phyloP scores from a whole-genome alignment of 2,888 invertebrate genomes.

The Sminthurides aquaticus region DNA sequence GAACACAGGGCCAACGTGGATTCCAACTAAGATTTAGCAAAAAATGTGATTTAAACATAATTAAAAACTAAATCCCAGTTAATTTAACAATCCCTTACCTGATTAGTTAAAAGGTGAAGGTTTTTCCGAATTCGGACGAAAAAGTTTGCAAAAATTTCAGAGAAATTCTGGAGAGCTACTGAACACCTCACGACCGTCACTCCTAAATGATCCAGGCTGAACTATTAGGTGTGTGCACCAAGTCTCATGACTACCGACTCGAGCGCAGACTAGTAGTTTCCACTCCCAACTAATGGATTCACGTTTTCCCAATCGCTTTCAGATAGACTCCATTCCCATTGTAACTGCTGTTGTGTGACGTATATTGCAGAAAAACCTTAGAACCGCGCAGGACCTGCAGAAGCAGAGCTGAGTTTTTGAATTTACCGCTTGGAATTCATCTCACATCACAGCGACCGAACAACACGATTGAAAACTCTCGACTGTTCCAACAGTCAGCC shows the following conservation, averaged over 20 bases:
- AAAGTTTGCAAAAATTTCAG: slow-evolving; percentile 6
- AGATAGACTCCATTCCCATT: neutral
- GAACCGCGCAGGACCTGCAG: too few species aligned
- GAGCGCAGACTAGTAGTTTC: neutral
- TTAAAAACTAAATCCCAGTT: neutral
- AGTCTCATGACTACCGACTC: neutral
- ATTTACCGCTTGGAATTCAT: too few species aligned
- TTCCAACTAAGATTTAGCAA: neutral
- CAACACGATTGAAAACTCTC: too few species aligned
- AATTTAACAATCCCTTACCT: slow-evolving; percentile 5
- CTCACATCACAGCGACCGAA: too few species aligned
- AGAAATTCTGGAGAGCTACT: slow-evolving; percentile 7
- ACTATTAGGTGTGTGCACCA: neutral
- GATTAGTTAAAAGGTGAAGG: neutral
- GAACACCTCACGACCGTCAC: slow-evolving; percentile 17
- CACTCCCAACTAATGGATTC: neutral
- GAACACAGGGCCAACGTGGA: neutral
- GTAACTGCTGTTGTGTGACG: too few species aligned
- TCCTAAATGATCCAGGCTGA: slow-evolving; percentile 7
- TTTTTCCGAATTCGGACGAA: slow-evolving; percentile 4
- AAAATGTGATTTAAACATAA: neutral
- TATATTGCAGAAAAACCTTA: too few species aligned
- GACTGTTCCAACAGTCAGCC: too few species aligned
- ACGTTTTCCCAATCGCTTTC: neutral
- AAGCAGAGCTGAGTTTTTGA: too few species aligned